Evolutionary conservation across 2,888 invertebrate genomes (phyloP).

Genomic region (Drosophila prolongata): DNA sequence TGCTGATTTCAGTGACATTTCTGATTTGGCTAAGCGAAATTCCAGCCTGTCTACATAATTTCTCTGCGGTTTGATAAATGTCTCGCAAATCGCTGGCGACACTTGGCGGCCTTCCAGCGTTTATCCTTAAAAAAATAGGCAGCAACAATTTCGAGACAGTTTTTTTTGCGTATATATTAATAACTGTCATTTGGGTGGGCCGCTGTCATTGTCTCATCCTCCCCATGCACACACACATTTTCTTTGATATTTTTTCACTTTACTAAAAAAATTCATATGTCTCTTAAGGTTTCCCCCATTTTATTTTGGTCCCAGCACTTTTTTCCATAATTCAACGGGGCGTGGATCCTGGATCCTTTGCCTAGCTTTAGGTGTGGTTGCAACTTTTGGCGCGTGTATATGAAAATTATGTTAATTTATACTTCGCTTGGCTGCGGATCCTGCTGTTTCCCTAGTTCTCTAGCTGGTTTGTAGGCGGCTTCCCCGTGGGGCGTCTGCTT

Average conservation of each 20-base stretch:
- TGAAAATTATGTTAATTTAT: slow-evolving; percentile 74
- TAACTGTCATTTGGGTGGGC: slow-evolving; percentile 65
- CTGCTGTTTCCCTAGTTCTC: slow-evolving; percentile 36
- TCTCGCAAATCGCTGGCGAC: slow-evolving; percentile 70
- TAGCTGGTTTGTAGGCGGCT: slow-evolving; percentile 25
- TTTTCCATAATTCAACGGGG: slow-evolving; percentile 20
- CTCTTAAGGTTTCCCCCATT: slow-evolving; percentile 17
- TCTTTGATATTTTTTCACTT: slow-evolving; percentile 49
- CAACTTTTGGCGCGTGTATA: slow-evolving; percentile 58
- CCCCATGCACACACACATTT: slow-evolving; percentile 15
- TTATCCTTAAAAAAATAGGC: slow-evolving; percentile 59
- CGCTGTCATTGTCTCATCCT: slow-evolving; percentile 26
- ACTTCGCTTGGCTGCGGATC: slow-evolving; percentile 41
- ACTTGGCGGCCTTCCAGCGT: slow-evolving; percentile 65
- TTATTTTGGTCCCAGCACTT: slow-evolving; percentile 11
- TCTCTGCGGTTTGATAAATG: slow-evolving; percentile 62
- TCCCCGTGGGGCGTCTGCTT: slow-evolving; percentile 21
- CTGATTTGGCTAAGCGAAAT: slow-evolving; percentile 59
- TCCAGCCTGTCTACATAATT: slow-evolving; percentile 38
- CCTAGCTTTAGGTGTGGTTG: slow-evolving; percentile 53
- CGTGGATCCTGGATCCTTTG: slow-evolving; percentile 24
- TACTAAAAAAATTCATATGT: slow-evolving; percentile 38
- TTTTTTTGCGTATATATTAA: slow-evolving; percentile 58
- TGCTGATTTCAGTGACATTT: slow-evolving; percentile 29
- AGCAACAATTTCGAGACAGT: slow-evolving; percentile 32